These are phyloP conservation scores for Dendrolimus pini DNA, from an alignment of 2,888 invertebrate species.

Conservation along the genomic window DNA sequence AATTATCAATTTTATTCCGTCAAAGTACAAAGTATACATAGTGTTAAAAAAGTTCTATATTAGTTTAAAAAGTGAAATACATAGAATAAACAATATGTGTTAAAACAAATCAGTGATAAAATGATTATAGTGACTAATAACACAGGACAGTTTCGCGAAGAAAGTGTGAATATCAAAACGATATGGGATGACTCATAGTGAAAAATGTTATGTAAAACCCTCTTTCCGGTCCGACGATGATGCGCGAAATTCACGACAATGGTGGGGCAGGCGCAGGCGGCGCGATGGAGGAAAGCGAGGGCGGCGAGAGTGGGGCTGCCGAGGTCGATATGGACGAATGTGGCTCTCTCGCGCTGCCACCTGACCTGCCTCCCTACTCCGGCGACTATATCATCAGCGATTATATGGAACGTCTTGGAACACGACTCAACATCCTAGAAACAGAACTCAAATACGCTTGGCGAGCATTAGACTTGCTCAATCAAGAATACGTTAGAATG, in stretches of 20 bases:
- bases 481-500: slow-evolving; percentile 95
- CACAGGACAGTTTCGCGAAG: slow-evolving; percentile 47
- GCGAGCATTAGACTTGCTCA: slow-evolving; percentile 92
- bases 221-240: slow-evolving; percentile 69
- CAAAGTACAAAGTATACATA: slow-evolving; percentile 65
- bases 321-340: slow-evolving; percentile 73
- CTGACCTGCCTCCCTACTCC: slow-evolving; percentile 71
- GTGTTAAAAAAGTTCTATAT: slow-evolving; percentile 35
- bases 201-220: slow-evolving; percentile 64
- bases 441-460: slow-evolving; percentile 95
- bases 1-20: slow-evolving; percentile 56
- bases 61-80: slow-evolving; percentile 36
- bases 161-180: slow-evolving; percentile 64
- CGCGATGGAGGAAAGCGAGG: slow-evolving; percentile 75
- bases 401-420: slow-evolving; percentile 93
- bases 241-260: slow-evolving; percentile 74
- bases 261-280: slow-evolving; percentile 66
- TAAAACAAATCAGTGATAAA: slow-evolving; percentile 43
- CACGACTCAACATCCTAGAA: slow-evolving; percentile 90
- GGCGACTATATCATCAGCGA: slow-evolving; percentile 90
- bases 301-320: slow-evolving; percentile 71
- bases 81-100: slow-evolving; percentile 45
- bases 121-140: slow-evolving; percentile 49
- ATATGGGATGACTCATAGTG: slow-evolving; percentile 76
- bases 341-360: slow-evolving; percentile 73